Evolutionary conservation across 2,113 vertebrate genomes (phyloP).

Genomic region (Toxotes chatareus): DNA sequence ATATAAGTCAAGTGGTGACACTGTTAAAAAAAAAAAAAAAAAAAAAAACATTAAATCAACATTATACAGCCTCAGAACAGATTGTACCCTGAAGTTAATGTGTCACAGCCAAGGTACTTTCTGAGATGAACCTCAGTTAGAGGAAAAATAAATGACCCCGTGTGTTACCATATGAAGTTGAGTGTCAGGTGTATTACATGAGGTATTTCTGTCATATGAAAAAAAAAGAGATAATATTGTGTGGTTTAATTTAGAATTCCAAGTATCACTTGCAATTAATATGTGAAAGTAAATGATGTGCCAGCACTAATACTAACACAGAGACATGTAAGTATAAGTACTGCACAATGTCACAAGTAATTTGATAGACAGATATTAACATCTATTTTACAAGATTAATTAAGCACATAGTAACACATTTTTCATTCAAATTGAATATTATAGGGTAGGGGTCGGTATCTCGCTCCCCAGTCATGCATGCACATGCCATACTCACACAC

Average conservation of each 20-base stretch:
- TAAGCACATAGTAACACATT: background rate
- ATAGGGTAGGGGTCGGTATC: background rate
- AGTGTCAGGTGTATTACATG: background rate
- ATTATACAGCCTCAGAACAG: background rate
- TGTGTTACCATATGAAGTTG: too few species aligned
- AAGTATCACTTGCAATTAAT: too few species aligned
- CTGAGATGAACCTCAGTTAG: background rate
- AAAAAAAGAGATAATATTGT: background rate
- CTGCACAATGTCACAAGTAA: background rate
- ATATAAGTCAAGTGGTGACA: background rate
- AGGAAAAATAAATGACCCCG: background rate
- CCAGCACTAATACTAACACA: too few species aligned
- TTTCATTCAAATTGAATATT: conserved; percentile 6
- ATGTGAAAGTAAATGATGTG: too few species aligned
- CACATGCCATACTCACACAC: background rate
- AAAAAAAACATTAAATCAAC: background rate
- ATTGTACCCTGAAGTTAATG: background rate
- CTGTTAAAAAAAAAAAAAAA: background rate
- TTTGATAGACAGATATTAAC: background rate
- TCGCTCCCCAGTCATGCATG: background rate
- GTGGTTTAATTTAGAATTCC: background rate
- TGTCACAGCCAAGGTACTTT: background rate
- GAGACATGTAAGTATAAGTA: background rate
- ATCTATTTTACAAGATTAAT: conserved; percentile 1
- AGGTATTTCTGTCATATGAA: background rate